Evolutionary conservation across 2,797 vertebrate genomes (phyloP).

Genomic region (Pseudomugil gertrudae): DNA sequence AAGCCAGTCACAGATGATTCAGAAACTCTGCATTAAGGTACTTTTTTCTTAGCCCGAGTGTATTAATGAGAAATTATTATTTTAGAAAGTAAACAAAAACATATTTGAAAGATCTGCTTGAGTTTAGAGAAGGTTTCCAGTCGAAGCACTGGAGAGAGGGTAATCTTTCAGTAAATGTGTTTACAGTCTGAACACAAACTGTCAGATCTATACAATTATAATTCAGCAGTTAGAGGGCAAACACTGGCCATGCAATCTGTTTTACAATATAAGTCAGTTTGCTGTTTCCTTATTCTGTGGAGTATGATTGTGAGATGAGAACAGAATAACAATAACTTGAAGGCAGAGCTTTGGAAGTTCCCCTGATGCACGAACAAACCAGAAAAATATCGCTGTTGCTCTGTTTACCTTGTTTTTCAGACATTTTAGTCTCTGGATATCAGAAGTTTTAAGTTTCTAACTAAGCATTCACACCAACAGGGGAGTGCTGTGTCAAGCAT

Average conservation of each 20-base stretch:
- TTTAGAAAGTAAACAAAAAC: constrained; percentile 24
- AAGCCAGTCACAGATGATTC: background rate
- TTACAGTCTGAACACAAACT: background rate
- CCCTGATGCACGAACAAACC: background rate
- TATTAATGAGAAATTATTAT: constrained; percentile 24
- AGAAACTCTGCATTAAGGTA: constrained; percentile 14
- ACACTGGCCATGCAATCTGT: background rate
- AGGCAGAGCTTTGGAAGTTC: background rate
- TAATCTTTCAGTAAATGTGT: background rate
- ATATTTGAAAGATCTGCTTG: constrained; percentile 9
- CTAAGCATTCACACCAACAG: background rate
- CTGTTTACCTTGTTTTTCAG: background rate
- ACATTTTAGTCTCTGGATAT: background rate
- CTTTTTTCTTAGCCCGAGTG: background rate
- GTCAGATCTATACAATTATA: background rate
- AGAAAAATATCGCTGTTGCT: background rate
- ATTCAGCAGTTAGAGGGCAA: background rate
- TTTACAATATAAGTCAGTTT: background rate
- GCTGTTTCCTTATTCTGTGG: background rate
- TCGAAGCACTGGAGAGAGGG: background rate
- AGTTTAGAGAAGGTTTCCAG: background rate
- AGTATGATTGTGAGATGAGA: background rate
- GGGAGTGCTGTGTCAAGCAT: background rate
- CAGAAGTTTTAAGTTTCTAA: background rate
- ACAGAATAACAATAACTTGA: background rate